phyloP scores from a whole-genome alignment of 2,888 invertebrate genomes.

The Malthinus flaveolus region DNA sequence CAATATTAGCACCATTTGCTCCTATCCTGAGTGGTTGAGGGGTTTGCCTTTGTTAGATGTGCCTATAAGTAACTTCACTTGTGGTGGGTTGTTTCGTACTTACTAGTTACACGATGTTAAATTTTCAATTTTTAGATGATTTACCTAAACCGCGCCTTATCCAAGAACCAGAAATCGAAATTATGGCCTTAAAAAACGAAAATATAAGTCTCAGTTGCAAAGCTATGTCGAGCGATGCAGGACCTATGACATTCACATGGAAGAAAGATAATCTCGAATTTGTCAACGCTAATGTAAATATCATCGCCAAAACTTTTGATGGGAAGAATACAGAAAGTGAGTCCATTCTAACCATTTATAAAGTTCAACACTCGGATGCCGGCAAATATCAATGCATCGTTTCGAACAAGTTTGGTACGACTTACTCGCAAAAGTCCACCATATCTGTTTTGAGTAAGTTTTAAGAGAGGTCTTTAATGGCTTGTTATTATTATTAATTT shows the following conservation, averaged over 20 bases:
- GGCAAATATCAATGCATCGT: slow-evolving; percentile 94
- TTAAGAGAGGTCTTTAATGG: neutral
- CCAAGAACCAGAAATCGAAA: slow-evolving; percentile 78
- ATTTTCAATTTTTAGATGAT: slow-evolving; percentile 59
- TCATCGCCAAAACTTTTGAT: slow-evolving; percentile 55
- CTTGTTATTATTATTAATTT: slow-evolving; percentile 32
- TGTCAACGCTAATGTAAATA: slow-evolving; percentile 41
- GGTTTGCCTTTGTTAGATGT: slow-evolving; percentile 71
- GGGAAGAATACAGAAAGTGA: slow-evolving; percentile 68
- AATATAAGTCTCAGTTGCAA: slow-evolving; percentile 81
- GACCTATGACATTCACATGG: slow-evolving; percentile 82
- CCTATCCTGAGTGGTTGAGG: slow-evolving; percentile 77
- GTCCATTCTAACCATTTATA: slow-evolving; percentile 73
- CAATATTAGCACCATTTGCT: slow-evolving; percentile 71
- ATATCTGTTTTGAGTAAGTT: slow-evolving; percentile 79
- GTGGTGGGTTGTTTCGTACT: slow-evolving; percentile 55
- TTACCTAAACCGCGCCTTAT: slow-evolving; percentile 84
- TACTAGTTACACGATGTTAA: too few relatives aligned
- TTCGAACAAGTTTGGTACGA: slow-evolving; percentile 84
- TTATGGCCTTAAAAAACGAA: slow-evolving; percentile 85
- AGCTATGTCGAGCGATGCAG: slow-evolving; percentile 77
- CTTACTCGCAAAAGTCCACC: slow-evolving; percentile 84
- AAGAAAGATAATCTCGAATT: slow-evolving; percentile 79
- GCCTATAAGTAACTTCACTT: slow-evolving; percentile 68
- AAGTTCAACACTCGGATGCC: slow-evolving; percentile 78